Evolutionary conservation across 2,113 vertebrate species (phyloP), one percentile per base, ranked within the genome.

Genomic region (Penelope pileata): DNA sequence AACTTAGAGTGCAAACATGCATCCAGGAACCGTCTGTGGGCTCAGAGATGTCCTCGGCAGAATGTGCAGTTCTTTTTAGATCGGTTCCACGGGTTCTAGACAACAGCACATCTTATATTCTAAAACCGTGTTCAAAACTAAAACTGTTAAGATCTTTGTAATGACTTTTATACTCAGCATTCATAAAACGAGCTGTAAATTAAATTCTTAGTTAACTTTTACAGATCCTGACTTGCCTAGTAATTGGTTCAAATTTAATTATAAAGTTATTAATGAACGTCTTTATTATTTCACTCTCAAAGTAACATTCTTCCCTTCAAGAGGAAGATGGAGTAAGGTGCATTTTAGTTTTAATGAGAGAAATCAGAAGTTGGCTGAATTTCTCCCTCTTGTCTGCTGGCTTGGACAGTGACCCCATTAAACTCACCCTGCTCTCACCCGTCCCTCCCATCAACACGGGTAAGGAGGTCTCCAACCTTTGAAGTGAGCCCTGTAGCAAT

Each of bases 231-330:
- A 10, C 36, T 50, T 75, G 30, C 19, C 51, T 90, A 82, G 47
- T 50, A 89, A 92, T 56, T 83, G 58, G 79, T 80, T 78, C 43
- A 87, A 64, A 90, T 95, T 93, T 93, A 94, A 96, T 95, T 91
- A 86, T 15, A 91, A 40, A 48, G 27, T 74, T 32, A 95, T 96
- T 96, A 95, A 91, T 1, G 10, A 88, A 24, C 1, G 12, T 32
- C 51, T 89, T 83, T 72, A 59, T 90, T 94, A 74, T 83, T 92
- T 90, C 40, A 73, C 12, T 36, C 50, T n/a, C 43, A 42, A 88
- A 83, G 27, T 68, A 84, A 79, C 0, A 0, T 62, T 91, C 36
- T 95, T 48, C 27, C 38, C 58, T 82, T 92, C 43, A 78, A 43
- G 64, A 48, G 1, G 60, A 48, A 45, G n/a, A 45, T 3, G 30